Percentiles rank a stretch among this genome's conserved stretches.
phyloP scores from a whole-genome alignment of 2,797 vertebrate genomes.

The Danio choprae region DNA sequence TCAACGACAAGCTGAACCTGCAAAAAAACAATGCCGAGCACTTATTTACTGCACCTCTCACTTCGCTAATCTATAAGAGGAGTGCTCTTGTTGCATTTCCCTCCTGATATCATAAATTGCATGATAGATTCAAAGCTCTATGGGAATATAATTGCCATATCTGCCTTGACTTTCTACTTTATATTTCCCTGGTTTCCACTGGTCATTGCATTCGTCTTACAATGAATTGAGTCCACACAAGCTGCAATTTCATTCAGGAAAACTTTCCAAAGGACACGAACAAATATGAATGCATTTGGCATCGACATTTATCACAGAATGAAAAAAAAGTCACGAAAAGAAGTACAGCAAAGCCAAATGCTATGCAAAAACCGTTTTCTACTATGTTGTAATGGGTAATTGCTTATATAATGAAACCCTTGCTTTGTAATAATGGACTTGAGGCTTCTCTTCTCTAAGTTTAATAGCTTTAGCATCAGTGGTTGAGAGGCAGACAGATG shows the following conservation, averaged over 20 bases:
- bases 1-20: conserved; percentile 72
- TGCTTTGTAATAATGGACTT: conserved; percentile 71
- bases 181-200: conserved; percentile 78
- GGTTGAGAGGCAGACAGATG: conserved; percentile 72
- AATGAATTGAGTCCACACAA: conserved; percentile 59
- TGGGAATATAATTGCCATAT: conserved; percentile 82
- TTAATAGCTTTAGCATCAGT: conserved; percentile 65
- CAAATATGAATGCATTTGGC: conserved; percentile 73
- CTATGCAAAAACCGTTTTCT: conserved; percentile 80
- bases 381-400: conserved; percentile 53
- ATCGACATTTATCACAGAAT: conserved; percentile 68
- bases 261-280: conserved; percentile 27
- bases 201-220: conserved; percentile 69
- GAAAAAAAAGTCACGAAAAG: conserved; percentile 55
- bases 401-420: conserved; percentile 67
- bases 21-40: conserved; percentile 77
- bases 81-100: conserved; percentile 70
- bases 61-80: conserved; percentile 68
- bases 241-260: conserved; percentile 68
- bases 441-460: conserved; percentile 60
- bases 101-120: conserved; percentile 72
- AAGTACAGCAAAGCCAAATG: conserved; percentile 77
- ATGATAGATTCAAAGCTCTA: conserved; percentile 84
- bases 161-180: conserved; percentile 87
- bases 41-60: conserved; percentile 69